Evolutionary conservation across 1,140 invertebrate genomes (phyloP), one percentile per base, ranked within the genome.

Genomic region (Geopemphigus sp.): DNA sequence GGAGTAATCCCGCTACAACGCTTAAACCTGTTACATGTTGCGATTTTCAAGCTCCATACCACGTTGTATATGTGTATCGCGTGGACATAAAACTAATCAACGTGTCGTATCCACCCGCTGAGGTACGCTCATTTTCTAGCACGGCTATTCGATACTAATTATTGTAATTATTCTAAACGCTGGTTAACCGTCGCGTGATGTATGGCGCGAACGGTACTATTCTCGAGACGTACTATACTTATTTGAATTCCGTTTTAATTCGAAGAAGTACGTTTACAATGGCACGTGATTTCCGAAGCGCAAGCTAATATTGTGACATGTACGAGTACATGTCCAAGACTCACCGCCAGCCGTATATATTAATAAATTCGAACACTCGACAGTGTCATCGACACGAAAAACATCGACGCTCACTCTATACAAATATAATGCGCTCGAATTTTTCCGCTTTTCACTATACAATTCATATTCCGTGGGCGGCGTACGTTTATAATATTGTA

Each of bases 81-180:
- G n/a, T 1, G 14, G 63, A 64, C 11, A 64, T 12, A 15, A 12
- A 24, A n/a, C 64, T 1, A 66, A 66, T 66, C 64, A 66, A 66
- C 64, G 12, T 47, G 64, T 47, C 12, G 32, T 47, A n/a, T 19
- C 8, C 14, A 45, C 6, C 8, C 4, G 12, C 32, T 19, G 39
- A 15, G 19, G 14, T 66, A 22, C 39, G 63, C 45, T 26, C 32
- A 39, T 17, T 70, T 70, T 53, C 22, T 50, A 50, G 1, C 45
- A 53, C 6, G 22, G 22, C 22, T 10, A 26, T 50, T 70, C 50
- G 1, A 70, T 24, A 24, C n/a, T 70, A 70, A 70, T 70, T 26
- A 70, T 53, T 70, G 66, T 70, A 70, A 70, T 70, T 53, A 70
- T 70, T 70, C 22, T 53, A 32, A 70, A 70, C 66, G 64, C 22